phyloP scores from a whole-genome alignment of 2,797 vertebrate species.

The Anas bernieri region DNA sequence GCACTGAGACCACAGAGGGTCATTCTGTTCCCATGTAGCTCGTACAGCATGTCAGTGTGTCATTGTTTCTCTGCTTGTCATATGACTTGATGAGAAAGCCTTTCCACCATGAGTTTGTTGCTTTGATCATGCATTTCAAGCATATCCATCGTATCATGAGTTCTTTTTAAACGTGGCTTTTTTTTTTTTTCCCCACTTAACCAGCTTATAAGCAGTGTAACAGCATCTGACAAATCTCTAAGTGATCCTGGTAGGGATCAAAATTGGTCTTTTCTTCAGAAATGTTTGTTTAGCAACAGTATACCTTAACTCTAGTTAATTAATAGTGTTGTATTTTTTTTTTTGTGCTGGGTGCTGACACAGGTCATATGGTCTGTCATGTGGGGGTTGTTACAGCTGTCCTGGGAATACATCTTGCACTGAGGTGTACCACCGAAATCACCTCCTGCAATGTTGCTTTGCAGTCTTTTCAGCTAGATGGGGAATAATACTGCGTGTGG shows the following conservation, averaged over 20 bases:
- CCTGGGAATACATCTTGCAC: background rate
- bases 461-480: background rate
- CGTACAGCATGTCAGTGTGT: background rate
- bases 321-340: background rate
- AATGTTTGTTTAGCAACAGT: background rate
- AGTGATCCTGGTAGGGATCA: background rate
- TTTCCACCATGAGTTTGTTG: background rate
- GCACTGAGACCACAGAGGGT: background rate
- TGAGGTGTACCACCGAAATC: background rate
- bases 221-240: background rate
- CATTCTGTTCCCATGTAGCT: background rate
- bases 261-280: background rate
- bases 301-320: background rate
- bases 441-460: background rate
- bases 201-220: background rate
- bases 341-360: background rate
- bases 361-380: background rate
- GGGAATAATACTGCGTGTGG: background rate
- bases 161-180: background rate
- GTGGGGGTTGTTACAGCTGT: background rate
- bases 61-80: background rate
- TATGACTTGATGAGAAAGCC: background rate
- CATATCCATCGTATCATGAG: fast-evolving
- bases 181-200: background rate
- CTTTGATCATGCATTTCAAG: background rate